Evolutionary conservation across 2,113 vertebrate genomes (phyloP), one percentile per base, ranked within the genome.

Genomic region (Pomatorhinus ruficollis): DNA sequence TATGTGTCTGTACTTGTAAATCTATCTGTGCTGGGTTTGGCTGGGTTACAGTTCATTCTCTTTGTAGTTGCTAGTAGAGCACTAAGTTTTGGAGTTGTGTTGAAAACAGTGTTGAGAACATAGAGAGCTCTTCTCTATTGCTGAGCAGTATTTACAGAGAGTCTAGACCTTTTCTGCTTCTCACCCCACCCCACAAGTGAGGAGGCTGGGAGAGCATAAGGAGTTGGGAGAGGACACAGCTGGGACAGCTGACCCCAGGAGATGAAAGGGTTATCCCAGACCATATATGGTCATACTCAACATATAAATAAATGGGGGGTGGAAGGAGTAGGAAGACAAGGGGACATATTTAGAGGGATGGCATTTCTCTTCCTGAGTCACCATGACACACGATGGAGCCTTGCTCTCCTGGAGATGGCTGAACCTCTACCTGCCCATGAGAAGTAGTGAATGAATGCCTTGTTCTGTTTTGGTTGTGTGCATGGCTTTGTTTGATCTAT

Each of bases 341-440:
- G 5, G 9, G 11, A 20, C 6, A 28, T 6, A 1, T 60, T 65
- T 2, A 2, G 12, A 42, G n/a, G 20, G 8, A 68, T 61, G 53
- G 5, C 16, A 7, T 65, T 86, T 47, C 12, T 50, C 20, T 75
- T 69, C 50, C 27, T 4, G 10, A 44, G 20, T 37, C 10, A 40
- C 31, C 5, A 1, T 19, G 22, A 11, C 5, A 1, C 1, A 1
- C 0, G 1, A 13, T 6, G 30, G 25, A 74, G 9, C 39, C 33
- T 18, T 14, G 19, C 20, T 66, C 4, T 64, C 44, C 53, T 68
- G 53, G 18, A 30, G 14, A 33, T 42, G 23, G 19, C 22, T 56
- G 40, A 75, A n/a, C 35, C 14, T 9, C 45, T 35, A 27, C 20
- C 13, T 28, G 28, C 14, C 11, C 2, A 4, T 16, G 19, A 59